Conservation (phyloP, 2,888 invertebrate species). For the Drosophila emarginata region DNA sequence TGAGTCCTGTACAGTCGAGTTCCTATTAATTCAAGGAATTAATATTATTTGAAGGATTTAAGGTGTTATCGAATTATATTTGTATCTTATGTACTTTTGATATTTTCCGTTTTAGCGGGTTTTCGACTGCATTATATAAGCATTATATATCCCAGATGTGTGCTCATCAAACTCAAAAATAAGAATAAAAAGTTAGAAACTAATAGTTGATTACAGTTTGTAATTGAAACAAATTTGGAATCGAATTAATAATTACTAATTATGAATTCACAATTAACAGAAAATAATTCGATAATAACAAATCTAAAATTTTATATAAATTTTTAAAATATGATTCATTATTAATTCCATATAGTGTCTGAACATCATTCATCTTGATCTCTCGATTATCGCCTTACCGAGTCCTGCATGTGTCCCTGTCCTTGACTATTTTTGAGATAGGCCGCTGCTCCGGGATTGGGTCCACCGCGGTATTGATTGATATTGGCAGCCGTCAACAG, state of each 20-base stretch:
- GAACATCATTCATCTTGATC: not conserved
- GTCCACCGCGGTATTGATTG: conserved; percentile 82
- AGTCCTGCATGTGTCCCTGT: conserved; percentile 82
- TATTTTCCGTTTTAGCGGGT: too few relatives aligned
- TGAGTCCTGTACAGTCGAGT: too few relatives aligned
- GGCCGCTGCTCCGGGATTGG: conserved; percentile 77
- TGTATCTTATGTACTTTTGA: too few relatives aligned
- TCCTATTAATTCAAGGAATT: too few relatives aligned
- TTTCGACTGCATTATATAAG: too few relatives aligned
- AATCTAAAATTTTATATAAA: not conserved
- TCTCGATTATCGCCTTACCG: conserved; percentile 75
- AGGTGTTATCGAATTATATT: too few relatives aligned
- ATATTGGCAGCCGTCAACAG: conserved; percentile 85
- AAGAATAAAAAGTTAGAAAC: not conserved
- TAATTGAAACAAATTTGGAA: not conserved
- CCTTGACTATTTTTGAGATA: conserved; percentile 82
- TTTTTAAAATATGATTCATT: not conserved
- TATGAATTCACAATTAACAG: not conserved
- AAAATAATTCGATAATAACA: not conserved
- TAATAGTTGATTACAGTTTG: not conserved
- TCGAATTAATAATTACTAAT: conserved; percentile 1
- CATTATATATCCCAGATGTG: conserved; percentile 4
- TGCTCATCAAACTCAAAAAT: not conserved
- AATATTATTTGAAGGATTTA: too few relatives aligned
- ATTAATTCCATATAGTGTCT: not conserved